Evolutionary conservation across 2,888 invertebrate species (phyloP), one percentile per base, ranked within the genome.

Genomic region (Ferdinandea cuprea): DNA sequence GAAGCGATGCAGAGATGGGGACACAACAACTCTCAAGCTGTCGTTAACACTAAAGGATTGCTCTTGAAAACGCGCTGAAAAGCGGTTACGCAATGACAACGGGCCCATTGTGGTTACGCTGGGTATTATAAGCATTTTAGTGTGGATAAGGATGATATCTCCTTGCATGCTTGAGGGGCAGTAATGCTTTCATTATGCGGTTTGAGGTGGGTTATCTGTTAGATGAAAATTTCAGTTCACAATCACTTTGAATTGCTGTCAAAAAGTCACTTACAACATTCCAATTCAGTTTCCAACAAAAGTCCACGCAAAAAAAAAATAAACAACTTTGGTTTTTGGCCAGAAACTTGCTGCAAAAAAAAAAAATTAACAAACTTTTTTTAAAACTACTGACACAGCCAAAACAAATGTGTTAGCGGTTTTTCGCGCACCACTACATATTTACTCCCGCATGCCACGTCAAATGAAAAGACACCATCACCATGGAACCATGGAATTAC

Each of bases 21-120:
- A 40, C 35, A 13, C 42, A 21, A 61, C 40, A 73, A 56, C 56
- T 65, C 46, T 66, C 21, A 50, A 30, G 52, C 72, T 52, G 72
- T 72, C 72, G 52, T 72, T 61, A 72, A 54, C 72, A 72, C 42
- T 72, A 21, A 21, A 40, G 61, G 25, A 61, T 42, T 72, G 72
- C 52, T 61, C 54, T 61, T 63, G 72, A 72, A 63, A 61, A n/a
- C 52, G 72, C 54, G 44, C 44, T 44, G 44, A 44, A 44, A 44
- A 19, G 44, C 56, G 72, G 72, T 72, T 72, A 44, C n/a, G 44
- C 72, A 61, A 19, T 1, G 9, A 48, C 32, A 21, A 61, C 21
- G 44, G 13, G 19, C 40, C 50, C 40, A 50, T 50, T 42, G 71
- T 50, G 48, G 37, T 25, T 25, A n/a, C n/a, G n/a, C n/a, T n/a